Base-by-base conservation (phyloP, 37 sponge, comb jelly and placozoan genomes). In the Cladorhizidae sp. region DNA sequence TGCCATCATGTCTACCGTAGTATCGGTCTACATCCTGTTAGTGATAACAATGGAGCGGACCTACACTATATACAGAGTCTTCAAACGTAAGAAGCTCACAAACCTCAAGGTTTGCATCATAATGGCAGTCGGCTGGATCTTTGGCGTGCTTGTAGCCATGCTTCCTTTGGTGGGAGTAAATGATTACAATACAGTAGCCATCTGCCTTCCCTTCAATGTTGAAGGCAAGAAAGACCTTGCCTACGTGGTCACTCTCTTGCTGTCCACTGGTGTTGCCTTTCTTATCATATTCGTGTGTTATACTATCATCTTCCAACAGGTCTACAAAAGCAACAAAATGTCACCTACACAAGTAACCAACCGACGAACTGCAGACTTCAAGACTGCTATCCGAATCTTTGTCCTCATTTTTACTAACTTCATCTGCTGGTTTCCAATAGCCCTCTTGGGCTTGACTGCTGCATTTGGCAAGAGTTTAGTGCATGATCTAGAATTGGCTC, bases 341-440 rank as follows among this genome's bases (percentile, higher is more conserved):
- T 38, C 67, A 14, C 18, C 38, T 15, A 26, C 72, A 1, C 50
- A 52, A 28, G 38, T 28, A 6, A 11, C 50, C 14, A 41, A 3
- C 1, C 59, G 56, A 23, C 63, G 40, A 12, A 58, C 45, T 28
- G 71, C 32, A 28, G 87, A 87, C 26, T 23, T 83, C 36, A 78
- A 82, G 14, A 36, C 88, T 17, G 90, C 96, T 0, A 40, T 92
- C 3, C 68, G 91, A 26, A 92, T 95, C 81, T 43, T 77, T 33
- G 39, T 87, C 32, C 73, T 95, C 5, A 83, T 95, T 71, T 62
- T 87, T 3, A 91, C 87, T 5, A 83, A 92, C 61, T 89, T 90
- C 57, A 18, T 80, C 43, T 92, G 93, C 75, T 95, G 96, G 96
- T 69, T 80, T 67, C 96, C 96, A 1, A 92, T 95, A n/a, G 90